Percentiles rank a stretch among this genome's conserved stretches.
Evolutionary conservation across 2,113 vertebrate species (phyloP).

Genomic region (Sprattus sprattus): DNA sequence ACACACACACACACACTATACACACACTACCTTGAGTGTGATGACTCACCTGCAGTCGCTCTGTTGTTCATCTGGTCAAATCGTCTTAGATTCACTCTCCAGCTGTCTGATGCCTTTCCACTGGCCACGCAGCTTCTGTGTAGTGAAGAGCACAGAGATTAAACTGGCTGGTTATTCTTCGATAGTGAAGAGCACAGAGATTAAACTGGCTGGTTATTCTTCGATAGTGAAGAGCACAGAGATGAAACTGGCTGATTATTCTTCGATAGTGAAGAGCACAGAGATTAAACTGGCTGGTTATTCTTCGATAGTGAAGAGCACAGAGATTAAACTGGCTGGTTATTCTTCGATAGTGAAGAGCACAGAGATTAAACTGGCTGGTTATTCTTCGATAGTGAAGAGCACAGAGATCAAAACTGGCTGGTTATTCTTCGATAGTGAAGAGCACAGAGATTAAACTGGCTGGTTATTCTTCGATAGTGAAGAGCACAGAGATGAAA

Average conservation of each 20-base stretch:
- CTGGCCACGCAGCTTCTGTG: no score
- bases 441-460: constrained; percentile 21
- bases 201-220: not conserved
- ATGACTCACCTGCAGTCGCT: no score
- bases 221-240: constrained; percentile 2
- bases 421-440: not conserved
- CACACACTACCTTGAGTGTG: no score
- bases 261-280: no score
- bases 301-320: no score
- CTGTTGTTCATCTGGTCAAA: no score
- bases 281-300: constrained; percentile 11
- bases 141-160: constrained; percentile 19
- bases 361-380: constrained; percentile 21
- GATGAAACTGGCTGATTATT: not conserved
- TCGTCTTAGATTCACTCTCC: no score
- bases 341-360: no score
- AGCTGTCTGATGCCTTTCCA: no score
- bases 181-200: constrained; percentile 9
- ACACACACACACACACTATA: no score
- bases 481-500: constrained; percentile 21
- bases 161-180: not conserved
- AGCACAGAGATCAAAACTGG: constrained; percentile 18
- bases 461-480: not conserved
- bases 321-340: constrained; percentile 18
- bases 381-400: not conserved